Evolutionary conservation across 2,113 vertebrate genomes (phyloP).

Genomic region (Scortum barcoo): DNA sequence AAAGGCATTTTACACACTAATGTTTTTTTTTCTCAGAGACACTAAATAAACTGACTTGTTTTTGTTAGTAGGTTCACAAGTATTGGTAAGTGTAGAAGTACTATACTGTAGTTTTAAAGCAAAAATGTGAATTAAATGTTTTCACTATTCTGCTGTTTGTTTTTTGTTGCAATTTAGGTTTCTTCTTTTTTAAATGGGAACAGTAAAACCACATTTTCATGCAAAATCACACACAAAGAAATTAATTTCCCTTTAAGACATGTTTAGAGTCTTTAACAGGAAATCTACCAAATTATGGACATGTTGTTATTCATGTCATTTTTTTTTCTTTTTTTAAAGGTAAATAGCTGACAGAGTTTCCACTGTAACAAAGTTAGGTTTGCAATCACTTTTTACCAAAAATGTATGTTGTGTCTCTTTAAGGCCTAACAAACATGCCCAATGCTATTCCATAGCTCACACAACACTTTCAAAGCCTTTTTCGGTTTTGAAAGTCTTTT

Average conservation of each 20-base stretch:
- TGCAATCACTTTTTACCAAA: constrained; percentile 43
- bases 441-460: background rate
- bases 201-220: constrained; percentile 33
- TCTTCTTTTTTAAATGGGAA: constrained; percentile 27
- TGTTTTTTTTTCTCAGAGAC: constrained; percentile 53
- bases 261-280: constrained; percentile 14
- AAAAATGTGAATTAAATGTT: background rate
- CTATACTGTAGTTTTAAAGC: constrained; percentile 39
- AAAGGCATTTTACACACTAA: constrained; percentile 26
- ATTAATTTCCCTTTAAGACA: background rate
- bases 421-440: constrained; percentile 23
- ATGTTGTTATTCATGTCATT: background rate
- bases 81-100: constrained; percentile 54
- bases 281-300: background rate
- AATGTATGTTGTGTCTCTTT: constrained; percentile 1
- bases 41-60: constrained; percentile 49
- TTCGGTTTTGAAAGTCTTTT: too few relatives aligned
- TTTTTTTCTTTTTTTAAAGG: too few relatives aligned
- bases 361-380: constrained; percentile 16
- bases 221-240: constrained; percentile 18
- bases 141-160: constrained; percentile 9
- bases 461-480: background rate
- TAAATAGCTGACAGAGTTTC: too few relatives aligned
- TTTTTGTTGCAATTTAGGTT: constrained; percentile 13
- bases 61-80: constrained; percentile 46